phyloP scores from a whole-genome alignment of 2,888 invertebrate species.

The Cynaeus angustus region DNA sequence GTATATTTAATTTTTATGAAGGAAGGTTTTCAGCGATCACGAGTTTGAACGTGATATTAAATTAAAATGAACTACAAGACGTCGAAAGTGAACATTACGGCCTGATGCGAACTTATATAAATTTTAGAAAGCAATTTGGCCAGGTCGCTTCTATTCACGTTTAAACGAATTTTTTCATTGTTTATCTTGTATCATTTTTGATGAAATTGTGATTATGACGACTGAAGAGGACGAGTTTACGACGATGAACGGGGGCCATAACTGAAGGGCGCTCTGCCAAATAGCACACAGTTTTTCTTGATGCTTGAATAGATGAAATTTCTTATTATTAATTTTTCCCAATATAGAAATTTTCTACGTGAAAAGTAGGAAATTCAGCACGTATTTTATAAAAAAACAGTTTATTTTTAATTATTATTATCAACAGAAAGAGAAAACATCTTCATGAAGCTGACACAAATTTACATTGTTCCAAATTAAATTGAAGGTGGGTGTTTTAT shows the following conservation, averaged over 20 bases:
- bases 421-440: no score
- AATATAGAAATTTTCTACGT: no score
- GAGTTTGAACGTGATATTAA: no score
- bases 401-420: no score
- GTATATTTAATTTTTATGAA: neutral
- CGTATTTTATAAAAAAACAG: no score
- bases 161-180: slow-evolving; percentile 29
- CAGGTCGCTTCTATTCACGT: slow-evolving; percentile 7
- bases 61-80: no score
- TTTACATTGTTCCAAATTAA: no score
- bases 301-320: slow-evolving; percentile 11
- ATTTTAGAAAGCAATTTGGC: slow-evolving; percentile 23
- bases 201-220: slow-evolving; percentile 17
- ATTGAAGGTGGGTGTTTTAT: no score
- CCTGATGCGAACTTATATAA: slow-evolving; percentile 1
- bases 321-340: slow-evolving; percentile 15
- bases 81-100: neutral
- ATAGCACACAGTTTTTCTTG: neutral
- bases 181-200: slow-evolving; percentile 18
- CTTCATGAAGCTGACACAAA: no score
- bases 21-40: no score
- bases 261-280: neutral
- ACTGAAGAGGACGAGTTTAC: slow-evolving; percentile 1
- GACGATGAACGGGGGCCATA: neutral
- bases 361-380: no score